A percentile compares a stretch with the other conserved stretches of the same genome.
Conservation (phyloP, 2,797 vertebrate genomes). For the Myotis daubentonii region DNA sequence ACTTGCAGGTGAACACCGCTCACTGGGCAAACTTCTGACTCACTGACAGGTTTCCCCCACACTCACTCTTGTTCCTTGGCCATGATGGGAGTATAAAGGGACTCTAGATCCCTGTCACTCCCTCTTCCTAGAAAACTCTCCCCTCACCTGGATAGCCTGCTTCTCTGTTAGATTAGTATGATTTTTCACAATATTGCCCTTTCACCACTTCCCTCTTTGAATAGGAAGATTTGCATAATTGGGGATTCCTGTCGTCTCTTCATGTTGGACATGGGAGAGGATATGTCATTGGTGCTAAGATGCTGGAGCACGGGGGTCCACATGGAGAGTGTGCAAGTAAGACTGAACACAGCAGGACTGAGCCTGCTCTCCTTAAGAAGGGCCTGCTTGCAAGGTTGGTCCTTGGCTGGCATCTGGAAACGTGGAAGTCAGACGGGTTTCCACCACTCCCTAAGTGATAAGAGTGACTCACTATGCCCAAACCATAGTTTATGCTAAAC, state of each 20-base stretch:
- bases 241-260: not conserved
- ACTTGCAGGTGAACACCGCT: rapidly evolving
- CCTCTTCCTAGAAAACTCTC: not conserved
- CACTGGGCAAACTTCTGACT: not conserved
- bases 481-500: not conserved
- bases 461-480: not conserved
- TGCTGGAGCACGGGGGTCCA: not conserved
- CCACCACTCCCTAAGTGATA: not conserved
- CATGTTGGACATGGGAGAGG: not conserved
- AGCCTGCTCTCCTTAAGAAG: not conserved
- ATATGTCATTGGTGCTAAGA: not conserved
- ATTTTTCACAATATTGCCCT: not conserved
- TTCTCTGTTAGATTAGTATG: not conserved
- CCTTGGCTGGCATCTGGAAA: not conserved
- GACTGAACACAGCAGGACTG: not conserved
- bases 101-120: not conserved
- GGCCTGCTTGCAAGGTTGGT: not conserved
- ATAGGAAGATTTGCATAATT: not conserved
- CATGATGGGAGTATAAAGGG: not conserved
- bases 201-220: not conserved
- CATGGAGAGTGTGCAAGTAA: not conserved
- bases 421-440: not conserved
- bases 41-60: rapidly evolving
- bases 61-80: not conserved
- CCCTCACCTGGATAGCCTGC: not conserved